These are phyloP conservation scores for Lutjanus argentimaculatus DNA, from an alignment of 2,797 vertebrate species.

Conservation along the genomic window DNA sequence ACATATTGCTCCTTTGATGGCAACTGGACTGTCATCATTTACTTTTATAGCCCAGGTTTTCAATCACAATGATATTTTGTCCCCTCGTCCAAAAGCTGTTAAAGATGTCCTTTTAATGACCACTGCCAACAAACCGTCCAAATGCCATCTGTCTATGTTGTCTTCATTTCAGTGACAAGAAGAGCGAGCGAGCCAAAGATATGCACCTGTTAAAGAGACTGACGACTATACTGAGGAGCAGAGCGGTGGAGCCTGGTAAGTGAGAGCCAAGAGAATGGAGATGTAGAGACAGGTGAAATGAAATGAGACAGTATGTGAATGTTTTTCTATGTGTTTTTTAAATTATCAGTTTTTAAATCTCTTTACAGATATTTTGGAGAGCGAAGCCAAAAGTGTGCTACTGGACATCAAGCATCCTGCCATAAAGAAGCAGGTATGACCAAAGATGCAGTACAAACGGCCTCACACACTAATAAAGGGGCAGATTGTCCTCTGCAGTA, in stretches of 20 bases:
- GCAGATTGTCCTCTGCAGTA: too few species aligned
- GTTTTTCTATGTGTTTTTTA: neutral
- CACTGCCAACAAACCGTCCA: neutral
- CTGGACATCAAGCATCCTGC: slow-evolving; percentile 97
- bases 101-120: neutral
- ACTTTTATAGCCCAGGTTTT: neutral
- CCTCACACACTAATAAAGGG: neutral
- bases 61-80: neutral
- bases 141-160: neutral
- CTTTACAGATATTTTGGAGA: slow-evolving; percentile 89
- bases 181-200: slow-evolving; percentile 97
- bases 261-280: neutral
- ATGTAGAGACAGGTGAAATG: accelerated
- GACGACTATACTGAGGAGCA: slow-evolving; percentile 86
- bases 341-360: slow-evolving; percentile 3
- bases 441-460: neutral
- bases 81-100: neutral
- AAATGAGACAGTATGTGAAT: neutral
- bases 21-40: neutral
- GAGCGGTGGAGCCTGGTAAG: slow-evolving; percentile 81
- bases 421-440: slow-evolving; percentile 93
- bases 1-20: neutral
- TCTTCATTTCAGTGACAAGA: slow-evolving; percentile 91
- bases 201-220: slow-evolving; percentile 96
- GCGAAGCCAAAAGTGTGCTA: slow-evolving; percentile 90